Conservation (phyloP, 2,888 invertebrate genomes). For the Tribolium freemani region DNA sequence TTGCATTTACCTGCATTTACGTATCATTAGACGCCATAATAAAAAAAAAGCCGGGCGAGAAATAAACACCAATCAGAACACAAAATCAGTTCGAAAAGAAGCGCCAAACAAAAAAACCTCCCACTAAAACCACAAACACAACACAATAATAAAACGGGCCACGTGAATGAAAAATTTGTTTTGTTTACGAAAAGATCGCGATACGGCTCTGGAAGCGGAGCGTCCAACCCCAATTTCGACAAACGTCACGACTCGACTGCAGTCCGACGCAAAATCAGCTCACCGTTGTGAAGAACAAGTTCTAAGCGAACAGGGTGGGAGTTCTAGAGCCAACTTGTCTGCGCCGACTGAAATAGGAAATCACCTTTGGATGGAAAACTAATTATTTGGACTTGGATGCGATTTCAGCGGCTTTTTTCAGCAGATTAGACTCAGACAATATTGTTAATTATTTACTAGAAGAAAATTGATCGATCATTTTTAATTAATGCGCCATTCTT, state of each 20-base stretch:
- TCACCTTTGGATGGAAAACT: slow-evolving; percentile 37
- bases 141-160: slow-evolving; percentile 17
- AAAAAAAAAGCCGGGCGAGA: slow-evolving; percentile 14
- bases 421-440: too few species aligned
- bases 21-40: slow-evolving; percentile 40
- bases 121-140: slow-evolving; percentile 36
- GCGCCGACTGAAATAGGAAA: slow-evolving; percentile 44
- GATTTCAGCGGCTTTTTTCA: slow-evolving; percentile 9
- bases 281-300: slow-evolving; percentile 45
- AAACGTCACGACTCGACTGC: slow-evolving; percentile 46
- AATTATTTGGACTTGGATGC: slow-evolving; percentile 30
- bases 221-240: slow-evolving; percentile 40
- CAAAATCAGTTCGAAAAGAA: slow-evolving; percentile 14
- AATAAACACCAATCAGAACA: slow-evolving; percentile 18
- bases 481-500: too few species aligned
- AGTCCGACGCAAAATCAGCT: slow-evolving; percentile 45
- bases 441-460: too few species aligned
- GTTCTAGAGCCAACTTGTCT: slow-evolving; percentile 49
- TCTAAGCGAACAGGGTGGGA: slow-evolving; percentile 41
- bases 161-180: slow-evolving; percentile 27
- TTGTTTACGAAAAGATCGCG: slow-evolving; percentile 43
- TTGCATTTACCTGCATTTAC: slow-evolving; percentile 24
- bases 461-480: too few species aligned
- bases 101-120: slow-evolving; percentile 7
- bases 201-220: slow-evolving; percentile 17